Evolutionary conservation across 2,113 vertebrate species (phyloP).

Genomic region (Phalacrocorax carbo): DNA sequence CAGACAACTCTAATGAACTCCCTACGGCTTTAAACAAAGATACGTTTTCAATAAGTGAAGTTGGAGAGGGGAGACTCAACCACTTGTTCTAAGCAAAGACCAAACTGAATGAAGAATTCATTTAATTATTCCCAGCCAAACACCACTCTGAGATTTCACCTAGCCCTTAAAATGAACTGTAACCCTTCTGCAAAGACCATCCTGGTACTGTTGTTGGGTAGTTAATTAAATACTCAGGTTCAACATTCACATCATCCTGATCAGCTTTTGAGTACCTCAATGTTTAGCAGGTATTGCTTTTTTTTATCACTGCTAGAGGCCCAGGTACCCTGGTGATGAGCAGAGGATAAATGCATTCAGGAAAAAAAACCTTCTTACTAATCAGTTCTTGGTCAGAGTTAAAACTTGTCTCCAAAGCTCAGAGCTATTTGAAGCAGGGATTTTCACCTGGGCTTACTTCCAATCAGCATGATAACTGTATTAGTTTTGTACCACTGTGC

Average conservation of each 20-base stretch:
- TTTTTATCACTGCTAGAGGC: neutral
- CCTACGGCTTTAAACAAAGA: neutral
- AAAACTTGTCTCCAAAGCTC: neutral
- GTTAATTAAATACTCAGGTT: neutral
- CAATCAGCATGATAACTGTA: neutral
- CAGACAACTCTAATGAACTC: neutral
- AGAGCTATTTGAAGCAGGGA: neutral
- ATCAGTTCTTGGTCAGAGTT: neutral
- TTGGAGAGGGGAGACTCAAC: neutral
- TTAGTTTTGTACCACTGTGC: neutral
- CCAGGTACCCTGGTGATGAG: neutral
- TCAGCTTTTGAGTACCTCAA: neutral
- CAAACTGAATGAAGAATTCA: neutral
- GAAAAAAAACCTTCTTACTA: neutral
- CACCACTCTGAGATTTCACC: neutral
- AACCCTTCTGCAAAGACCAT: neutral
- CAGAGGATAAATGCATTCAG: neutral
- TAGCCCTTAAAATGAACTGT: neutral
- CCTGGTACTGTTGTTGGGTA: neutral
- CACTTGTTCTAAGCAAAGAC: conserved; percentile 11
- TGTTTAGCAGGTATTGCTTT: neutral
- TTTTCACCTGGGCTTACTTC: conserved; percentile 3
- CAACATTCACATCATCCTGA: neutral
- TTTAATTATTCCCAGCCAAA: neutral
- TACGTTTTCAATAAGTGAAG: neutral